Base-by-base conservation (phyloP, 2,888 invertebrate genomes). In the Ommatoiulus sabulosus region DNA sequence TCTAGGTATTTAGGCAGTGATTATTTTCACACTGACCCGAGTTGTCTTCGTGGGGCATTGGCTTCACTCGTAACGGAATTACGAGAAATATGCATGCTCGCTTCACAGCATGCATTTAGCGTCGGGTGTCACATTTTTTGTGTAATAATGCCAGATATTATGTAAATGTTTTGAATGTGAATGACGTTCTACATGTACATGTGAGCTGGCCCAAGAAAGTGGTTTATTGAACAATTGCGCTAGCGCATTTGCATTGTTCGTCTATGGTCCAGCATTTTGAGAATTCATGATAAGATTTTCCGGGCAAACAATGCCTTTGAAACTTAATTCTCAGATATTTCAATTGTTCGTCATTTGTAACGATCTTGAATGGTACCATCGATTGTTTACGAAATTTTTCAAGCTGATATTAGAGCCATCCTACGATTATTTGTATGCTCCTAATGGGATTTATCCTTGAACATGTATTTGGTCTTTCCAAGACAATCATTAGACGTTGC, bases 281-380 rank as follows among this genome's bases (percentile, higher is more conserved):
- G 63, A 63, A 63, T 63, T 63, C 20, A 20, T 20, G 63, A 72
- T 72, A 72, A 72, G 3, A 24, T 24, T 72, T 24, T 24, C 10
- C 72, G 24, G 20, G 24, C 24, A 7, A 72, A 72, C 72, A 72
- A 72, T 72, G 7, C 24, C 24, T 72, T 24, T 72, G 72, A 24
- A 72, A 72, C 10, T n/a, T 72, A 72, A 72, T 72, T 72, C 72
- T 72, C 72, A 72, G 72, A 10, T 72, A 72, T 72, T 72, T 72
- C 72, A 24, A 72, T 72, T 72, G 72, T 72, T 72, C 72, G 24
- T 63, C 63, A 63, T 63, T 6, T 63, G 7, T 20, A 63, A 20
- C n/a, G 72, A 72, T 72, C 72, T 24, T 52, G 52, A 15, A 52
- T 15, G 52, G 17, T 17, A 15, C 52, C 52, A 52, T 17, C 52